These are phyloP conservation scores for Abrostola triplasia DNA, from an alignment of 2,888 invertebrate genomes.

Conservation along the genomic window DNA sequence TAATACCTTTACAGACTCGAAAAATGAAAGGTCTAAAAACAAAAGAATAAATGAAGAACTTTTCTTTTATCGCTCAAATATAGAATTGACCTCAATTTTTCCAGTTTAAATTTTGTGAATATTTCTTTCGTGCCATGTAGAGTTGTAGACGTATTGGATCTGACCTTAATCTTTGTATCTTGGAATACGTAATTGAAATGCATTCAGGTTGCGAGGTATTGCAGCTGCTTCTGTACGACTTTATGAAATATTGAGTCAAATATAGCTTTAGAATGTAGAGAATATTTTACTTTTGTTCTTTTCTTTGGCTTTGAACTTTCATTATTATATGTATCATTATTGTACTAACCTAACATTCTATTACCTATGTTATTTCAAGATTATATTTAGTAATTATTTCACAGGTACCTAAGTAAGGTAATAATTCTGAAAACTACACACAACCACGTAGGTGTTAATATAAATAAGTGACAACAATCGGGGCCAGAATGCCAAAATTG, in stretches of 20 bases:
- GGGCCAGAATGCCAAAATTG: conserved; percentile 1
- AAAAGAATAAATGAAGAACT: conserved; percentile 12
- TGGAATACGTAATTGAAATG: conserved; percentile 2
- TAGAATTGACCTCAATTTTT: neutral
- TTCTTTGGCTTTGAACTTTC: no score
- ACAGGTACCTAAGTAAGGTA: no score
- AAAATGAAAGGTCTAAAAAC: conserved; percentile 15
- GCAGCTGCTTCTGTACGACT: neutral
- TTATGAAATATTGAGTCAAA: neutral
- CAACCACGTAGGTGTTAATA: no score
- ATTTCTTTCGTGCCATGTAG: neutral
- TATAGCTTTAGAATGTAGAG: neutral
- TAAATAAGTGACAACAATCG: no score
- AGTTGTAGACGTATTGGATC: neutral
- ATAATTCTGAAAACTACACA: no score
- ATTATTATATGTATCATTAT: no score
- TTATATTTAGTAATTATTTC: no score
- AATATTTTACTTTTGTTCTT: no score
- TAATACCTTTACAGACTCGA: neutral
- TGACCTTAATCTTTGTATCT: conserved; percentile 5
- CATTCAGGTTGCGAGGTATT: neutral
- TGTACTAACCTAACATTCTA: no score
- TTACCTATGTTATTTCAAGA: no score
- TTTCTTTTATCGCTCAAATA: conserved; percentile 12
- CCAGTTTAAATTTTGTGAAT: conserved; percentile 13